Base-by-base conservation (phyloP, 2,888 invertebrate genomes). In the Conchocele bisecta region DNA sequence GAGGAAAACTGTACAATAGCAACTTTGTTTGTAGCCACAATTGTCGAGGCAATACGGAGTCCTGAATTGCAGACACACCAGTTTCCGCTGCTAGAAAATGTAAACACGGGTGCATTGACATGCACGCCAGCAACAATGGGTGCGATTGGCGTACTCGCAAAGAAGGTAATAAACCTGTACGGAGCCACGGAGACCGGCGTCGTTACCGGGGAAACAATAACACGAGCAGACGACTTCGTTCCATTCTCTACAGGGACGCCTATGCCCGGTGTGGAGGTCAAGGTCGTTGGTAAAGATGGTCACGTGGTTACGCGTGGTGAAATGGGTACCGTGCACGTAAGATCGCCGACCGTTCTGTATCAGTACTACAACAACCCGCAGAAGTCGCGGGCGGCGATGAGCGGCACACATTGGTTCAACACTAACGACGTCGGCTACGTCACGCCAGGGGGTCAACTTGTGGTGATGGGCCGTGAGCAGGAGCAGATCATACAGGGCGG, bases 371-470 rank as follows among this genome's bases (percentile, higher is more conserved):
- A 63, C 0, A 31, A 67, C 6, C 33, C 22, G 22, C 41, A 51
- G 15, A 58, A 39, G n/a, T 63, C 72, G 20, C 37, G 42, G 20
- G 54, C 58, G 37, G 67, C 56, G 0, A 37, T 73, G 11, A 33
- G 53, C 0, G 11, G 22, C 1, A 39, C 26, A 11, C 46, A 53
- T n/a, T 73, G 72, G 72, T 63, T 73, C 54, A 59, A 73, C 39
- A 73, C 73, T 1, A 64, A 73, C 41, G 73, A 73, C 31, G 41
- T 63, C 3, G 73, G 73, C 2, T 28, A 41, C 24, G 65, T 68
- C 5, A 42, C 44, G 26, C 13, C 20, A 5, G 46, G 54, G n/a
- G 64, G 64, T 1, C 42, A 68, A 9, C 50, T 73, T 13, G 39
- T 59, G 2, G 37, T 68, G 0, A 44, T 20, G n/a, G 68, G 56